These are phyloP conservation scores for Drosophila seguyi DNA, from an alignment of 1,140 invertebrate species.

Conservation along the genomic window DNA sequence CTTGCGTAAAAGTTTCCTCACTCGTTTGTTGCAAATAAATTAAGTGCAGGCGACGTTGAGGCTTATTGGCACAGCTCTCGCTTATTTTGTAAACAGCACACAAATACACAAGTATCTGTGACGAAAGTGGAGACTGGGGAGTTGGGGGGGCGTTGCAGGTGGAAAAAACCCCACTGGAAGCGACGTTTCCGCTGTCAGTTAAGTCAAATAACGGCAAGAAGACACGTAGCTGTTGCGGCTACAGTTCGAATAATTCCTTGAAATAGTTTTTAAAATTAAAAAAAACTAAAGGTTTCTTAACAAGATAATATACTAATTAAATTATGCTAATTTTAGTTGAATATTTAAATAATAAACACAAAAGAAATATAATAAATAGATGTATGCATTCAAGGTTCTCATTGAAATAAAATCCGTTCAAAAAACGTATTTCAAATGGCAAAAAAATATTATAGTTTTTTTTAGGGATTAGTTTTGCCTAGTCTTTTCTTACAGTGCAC, in stretches of 20 bases:
- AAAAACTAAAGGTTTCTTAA: accelerated
- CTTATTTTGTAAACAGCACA: conserved; percentile 76
- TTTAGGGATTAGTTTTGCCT: neutral
- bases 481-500: neutral
- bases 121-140: too few relatives aligned
- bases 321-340: too few relatives aligned
- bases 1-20: conserved; percentile 73
- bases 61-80: conserved; percentile 77
- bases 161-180: conserved; percentile 14
- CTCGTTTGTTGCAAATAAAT: conserved; percentile 79
- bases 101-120: conserved; percentile 16
- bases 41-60: conserved; percentile 80
- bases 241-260: neutral
- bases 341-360: too few relatives aligned
- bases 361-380: too few relatives aligned
- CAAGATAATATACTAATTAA: neutral
- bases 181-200: conserved; percentile 67
- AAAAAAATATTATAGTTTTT: too few relatives aligned
- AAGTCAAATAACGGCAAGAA: conserved; percentile 64
- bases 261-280: neutral
- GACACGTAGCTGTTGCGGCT: conserved; percentile 50
- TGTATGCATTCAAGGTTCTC: too few relatives aligned
- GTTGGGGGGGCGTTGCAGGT: neutral
- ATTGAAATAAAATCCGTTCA: too few relatives aligned
- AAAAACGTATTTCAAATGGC: too few relatives aligned